Base-by-base conservation (phyloP, 2,888 invertebrate species). In the Gibbula magus region DNA sequence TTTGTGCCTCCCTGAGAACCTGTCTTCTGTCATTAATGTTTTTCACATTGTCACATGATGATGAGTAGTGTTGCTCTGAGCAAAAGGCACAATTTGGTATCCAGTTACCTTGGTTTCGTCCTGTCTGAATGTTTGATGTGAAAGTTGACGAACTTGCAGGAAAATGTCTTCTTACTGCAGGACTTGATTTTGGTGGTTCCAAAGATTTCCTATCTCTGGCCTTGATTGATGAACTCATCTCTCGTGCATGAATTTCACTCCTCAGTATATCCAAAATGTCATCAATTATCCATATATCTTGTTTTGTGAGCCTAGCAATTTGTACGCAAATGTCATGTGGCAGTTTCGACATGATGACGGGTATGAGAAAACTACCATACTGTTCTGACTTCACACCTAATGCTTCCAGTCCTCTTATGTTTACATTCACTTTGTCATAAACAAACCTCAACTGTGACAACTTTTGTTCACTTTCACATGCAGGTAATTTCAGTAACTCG, bases 281-380 rank as follows among this genome's bases (percentile, higher is more conserved):
- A 39, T 39, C 51, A 32, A n/a, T n/a, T n/a, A n/a, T n/a, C n/a
- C n/a, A n/a, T n/a, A n/a, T n/a, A n/a, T n/a, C n/a, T n/a, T n/a
- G n/a, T n/a, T n/a, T n/a, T n/a, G n/a, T n/a, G n/a, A n/a, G n/a
- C n/a, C n/a, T n/a, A n/a, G n/a, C n/a, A n/a, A 73, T 39, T 39
- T 73, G 45, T 5, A 73, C 22, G 18, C 39, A 35, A 39, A 73
- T 39, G 16, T 73, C 45, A n/a, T 16, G 10, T 73, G 73, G 73
- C 16, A 73, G 20, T 45, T 73, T 73, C 4, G 73, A 73, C 73
- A 45, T 73, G 73, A 45, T 73, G 18, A 73, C 73, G 13, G 73
- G 73, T 73, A 73, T 73, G 25, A 73, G 39, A 73, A 73, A 73
- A 51, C 73, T 73, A n/a, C 73, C 45, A 39, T 73, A 73, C 8